phyloP scores from a whole-genome alignment of 1,140 invertebrate species.

The Anthonomus grandis region DNA sequence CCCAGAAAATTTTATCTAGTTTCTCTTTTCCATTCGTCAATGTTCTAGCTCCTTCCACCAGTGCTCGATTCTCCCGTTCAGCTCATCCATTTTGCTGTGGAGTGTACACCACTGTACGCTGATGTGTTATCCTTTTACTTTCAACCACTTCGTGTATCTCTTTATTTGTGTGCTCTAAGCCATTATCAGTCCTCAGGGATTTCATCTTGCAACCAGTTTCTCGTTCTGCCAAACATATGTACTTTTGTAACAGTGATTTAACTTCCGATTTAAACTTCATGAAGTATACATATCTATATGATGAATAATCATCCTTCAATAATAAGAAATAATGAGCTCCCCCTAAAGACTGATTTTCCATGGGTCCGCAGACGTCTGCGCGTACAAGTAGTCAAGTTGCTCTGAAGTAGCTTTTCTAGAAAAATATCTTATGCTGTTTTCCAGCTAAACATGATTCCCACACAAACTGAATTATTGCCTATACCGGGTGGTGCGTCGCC shows the following conservation, averaged over 20 bases:
- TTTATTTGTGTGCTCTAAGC: conserved; percentile 46
- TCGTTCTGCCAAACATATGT: conserved; percentile 42
- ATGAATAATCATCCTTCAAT: conserved; percentile 42
- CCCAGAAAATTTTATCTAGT: no score
- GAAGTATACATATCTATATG: conserved; percentile 36
- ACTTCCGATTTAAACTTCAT: conserved; percentile 34
- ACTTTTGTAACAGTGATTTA: conserved; percentile 33
- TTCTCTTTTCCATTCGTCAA: no score
- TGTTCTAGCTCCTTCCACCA: conserved; percentile 49
- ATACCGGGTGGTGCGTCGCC: no score
- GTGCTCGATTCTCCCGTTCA: conserved; percentile 48
- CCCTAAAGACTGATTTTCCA: conserved; percentile 37
- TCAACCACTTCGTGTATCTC: conserved; percentile 39
- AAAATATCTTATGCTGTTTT: no score
- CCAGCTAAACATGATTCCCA: no score
- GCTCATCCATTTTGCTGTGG: conserved; percentile 22
- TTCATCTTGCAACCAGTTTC: conserved; percentile 43
- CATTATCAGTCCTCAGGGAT: conserved; percentile 50
- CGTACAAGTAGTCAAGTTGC: no score
- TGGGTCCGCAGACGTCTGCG: conserved; percentile 42
- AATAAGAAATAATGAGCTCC: conserved; percentile 44
- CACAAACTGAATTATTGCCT: no score
- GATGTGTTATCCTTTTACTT: conserved; percentile 42
- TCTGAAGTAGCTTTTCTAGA: no score
- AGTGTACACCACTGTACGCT: conserved; percentile 34